A percentile compares a stretch with the other conserved stretches of the same genome.
phyloP scores from a whole-genome alignment of 2,888 invertebrate genomes.

The Amblyjoppa fuscipennis region DNA sequence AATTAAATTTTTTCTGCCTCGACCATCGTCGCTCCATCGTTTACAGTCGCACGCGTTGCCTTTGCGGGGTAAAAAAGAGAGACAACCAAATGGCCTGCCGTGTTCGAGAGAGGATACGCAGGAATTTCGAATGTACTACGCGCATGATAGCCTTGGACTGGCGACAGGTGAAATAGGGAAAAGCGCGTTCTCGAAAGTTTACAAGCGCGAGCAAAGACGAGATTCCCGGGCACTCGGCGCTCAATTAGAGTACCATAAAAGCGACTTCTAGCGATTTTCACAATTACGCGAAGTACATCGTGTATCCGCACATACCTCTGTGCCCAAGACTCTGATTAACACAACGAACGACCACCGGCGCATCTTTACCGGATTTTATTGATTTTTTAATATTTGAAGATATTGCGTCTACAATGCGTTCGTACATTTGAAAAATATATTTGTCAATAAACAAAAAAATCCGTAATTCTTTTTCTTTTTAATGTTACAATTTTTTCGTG shows the following conservation, averaged over 20 bases:
- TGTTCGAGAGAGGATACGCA: not conserved
- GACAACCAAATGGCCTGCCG: not conserved
- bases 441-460: too few species aligned
- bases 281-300: not conserved
- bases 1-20: not conserved
- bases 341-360: not conserved
- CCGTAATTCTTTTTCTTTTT: too few species aligned
- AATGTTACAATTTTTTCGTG: too few species aligned
- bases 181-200: not conserved
- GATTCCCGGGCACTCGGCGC: not conserved
- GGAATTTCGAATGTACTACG: slow-evolving; percentile 46
- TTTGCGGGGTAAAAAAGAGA: not conserved
- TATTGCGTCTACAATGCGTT: not conserved
- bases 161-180: slow-evolving; percentile 2
- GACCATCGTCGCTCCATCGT: not conserved
- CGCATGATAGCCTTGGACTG: slow-evolving; percentile 13
- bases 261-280: not conserved
- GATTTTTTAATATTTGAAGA: slow-evolving; percentile 25
- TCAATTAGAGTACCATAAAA: slow-evolving; percentile 15
- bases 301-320: not conserved
- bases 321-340: not conserved
- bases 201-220: not conserved
- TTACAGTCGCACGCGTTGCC: not conserved
- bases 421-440: too few species aligned
- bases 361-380: not conserved